These are phyloP conservation scores for Limnephilus auricula DNA, from an alignment of 2,888 invertebrate genomes.

Conservation along the genomic window DNA sequence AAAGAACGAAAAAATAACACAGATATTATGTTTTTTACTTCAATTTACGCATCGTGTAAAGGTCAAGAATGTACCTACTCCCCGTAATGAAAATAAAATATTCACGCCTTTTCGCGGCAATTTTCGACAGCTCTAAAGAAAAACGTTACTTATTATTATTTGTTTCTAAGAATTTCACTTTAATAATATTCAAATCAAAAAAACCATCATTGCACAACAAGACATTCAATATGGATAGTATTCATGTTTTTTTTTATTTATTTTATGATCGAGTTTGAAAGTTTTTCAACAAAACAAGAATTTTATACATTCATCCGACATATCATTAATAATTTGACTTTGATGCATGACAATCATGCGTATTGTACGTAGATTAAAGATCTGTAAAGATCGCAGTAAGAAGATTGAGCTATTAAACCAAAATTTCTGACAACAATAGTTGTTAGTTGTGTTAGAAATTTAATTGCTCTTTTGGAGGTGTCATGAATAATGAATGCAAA, in stretches of 20 bases:
- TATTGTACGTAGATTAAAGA: neutral
- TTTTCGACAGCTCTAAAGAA: neutral
- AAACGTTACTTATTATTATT: neutral
- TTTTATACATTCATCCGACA: neutral
- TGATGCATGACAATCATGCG: neutral
- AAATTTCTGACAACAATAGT: neutral
- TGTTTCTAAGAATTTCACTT: neutral
- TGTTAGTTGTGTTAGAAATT: neutral
- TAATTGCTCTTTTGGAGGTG: neutral
- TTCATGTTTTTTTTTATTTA: neutral
- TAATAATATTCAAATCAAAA: neutral
- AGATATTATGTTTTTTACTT: neutral
- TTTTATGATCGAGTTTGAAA: neutral
- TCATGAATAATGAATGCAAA: no score
- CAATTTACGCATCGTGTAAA: neutral
- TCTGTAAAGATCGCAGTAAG: neutral
- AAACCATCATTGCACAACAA: neutral
- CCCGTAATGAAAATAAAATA: neutral
- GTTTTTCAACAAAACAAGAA: neutral
- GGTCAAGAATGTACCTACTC: neutral
- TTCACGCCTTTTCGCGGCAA: neutral
- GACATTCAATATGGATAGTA: constrained; percentile 7
- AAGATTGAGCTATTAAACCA: neutral
- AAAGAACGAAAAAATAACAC: neutral
- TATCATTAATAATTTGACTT: constrained; percentile 11